phyloP scores from a whole-genome alignment of 1,140 invertebrate species.

The Drosophila suzukii region DNA sequence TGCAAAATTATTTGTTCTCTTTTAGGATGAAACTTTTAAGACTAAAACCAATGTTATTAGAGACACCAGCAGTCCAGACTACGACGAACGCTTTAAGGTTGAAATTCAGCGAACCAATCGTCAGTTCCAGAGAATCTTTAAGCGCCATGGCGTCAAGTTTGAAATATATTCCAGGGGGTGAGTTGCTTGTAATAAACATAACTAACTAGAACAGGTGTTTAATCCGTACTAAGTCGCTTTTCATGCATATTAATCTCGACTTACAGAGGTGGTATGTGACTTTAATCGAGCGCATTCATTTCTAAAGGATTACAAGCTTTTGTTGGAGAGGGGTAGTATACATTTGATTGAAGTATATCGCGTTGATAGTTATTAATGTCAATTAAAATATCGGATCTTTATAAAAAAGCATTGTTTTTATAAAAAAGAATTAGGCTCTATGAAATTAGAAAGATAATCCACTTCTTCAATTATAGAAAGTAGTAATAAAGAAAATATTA shows the following conservation, averaged over 20 bases:
- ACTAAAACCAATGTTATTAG: conserved; percentile 92
- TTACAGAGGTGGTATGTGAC: conserved; percentile 21
- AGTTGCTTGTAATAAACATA: conserved; percentile 75
- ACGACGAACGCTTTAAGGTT: conserved; percentile 91
- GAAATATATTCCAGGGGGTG: conserved; percentile 97
- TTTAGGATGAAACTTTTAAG: conserved; percentile 91
- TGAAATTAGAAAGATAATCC: not conserved
- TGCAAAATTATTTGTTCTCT: not conserved
- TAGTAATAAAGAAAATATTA: no score
- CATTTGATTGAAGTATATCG: not conserved
- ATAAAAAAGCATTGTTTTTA: not conserved
- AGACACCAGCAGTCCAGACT: conserved; percentile 95
- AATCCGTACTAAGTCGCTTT: conserved; percentile 34
- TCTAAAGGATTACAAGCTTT: not conserved
- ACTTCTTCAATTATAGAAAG: no score
- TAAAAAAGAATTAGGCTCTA: not conserved
- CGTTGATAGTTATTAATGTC: not conserved
- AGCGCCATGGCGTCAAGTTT: conserved; percentile 94
- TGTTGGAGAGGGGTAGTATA: not conserved
- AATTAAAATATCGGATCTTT: not conserved
- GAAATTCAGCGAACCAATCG: conserved; percentile 92
- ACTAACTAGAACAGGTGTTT: not conserved
- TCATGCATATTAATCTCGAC: conserved; percentile 20
- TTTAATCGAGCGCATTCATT: not conserved
- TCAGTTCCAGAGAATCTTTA: conserved; percentile 93